Evolutionary conservation across 2,113 vertebrate species (phyloP), one percentile per base, ranked within the genome.

Genomic region (Chaenocephalus aceratus): DNA sequence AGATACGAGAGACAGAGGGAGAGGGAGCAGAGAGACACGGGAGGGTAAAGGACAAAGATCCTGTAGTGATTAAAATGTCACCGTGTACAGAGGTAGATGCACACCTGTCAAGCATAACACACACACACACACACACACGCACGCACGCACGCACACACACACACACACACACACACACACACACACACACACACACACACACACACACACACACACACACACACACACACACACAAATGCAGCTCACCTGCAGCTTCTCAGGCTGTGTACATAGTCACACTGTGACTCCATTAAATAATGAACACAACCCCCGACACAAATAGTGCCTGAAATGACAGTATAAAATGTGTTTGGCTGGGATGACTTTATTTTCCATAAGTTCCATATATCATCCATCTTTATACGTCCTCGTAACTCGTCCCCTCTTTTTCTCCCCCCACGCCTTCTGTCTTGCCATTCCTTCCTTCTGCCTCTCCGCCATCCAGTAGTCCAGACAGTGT

Each of bases 51-150:
- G 71, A 77, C 73, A 72, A 45, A 84, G 80, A 90, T 85, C 87
- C 83, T 80, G 81, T 53, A 26, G 85, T 21, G 86, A 90, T 87
- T 90, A 78, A 91, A 93, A 91, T 93, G 88, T 89, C 90, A 92
- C 36, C 10, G 65, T 61, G 62, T 66, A 60, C 80, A 0, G 60
- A 74, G 54, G 76, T 51, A 87, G 75, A 83, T 73, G 79, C 85
- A 73, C 83, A 84, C 80, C 78, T 86, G 72, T 75, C 67, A 67
- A 18, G 11, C 56, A 60, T 58, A 49, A 53, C 48, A 58, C 41
- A 51, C 1, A 53, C 56, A 58, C 41, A 53, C 56, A 58, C 41
- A 51, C 1, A 72, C 34, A 48, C 63, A 70, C 41, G 52, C 6
- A 45, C 63, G 16, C 48, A 51, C 45, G 34, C 56, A 9, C 69